These are phyloP conservation scores for Lethrus apterus DNA, from an alignment of 1,140 invertebrate species.

Conservation along the genomic window DNA sequence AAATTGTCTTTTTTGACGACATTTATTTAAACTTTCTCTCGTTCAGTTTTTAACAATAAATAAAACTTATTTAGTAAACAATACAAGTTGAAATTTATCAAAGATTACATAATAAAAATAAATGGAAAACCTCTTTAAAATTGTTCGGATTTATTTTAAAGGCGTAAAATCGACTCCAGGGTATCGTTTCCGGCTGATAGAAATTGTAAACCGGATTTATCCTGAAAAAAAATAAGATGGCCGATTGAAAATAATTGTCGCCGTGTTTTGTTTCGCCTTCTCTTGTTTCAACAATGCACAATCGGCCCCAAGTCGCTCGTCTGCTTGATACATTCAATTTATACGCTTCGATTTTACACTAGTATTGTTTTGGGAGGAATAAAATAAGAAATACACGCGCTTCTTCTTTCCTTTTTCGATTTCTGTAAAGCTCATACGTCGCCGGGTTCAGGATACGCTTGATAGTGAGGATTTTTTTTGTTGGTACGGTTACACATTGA, in stretches of 20 bases:
- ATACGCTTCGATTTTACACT: slow-evolving; percentile 30
- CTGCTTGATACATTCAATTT: slow-evolving; percentile 32
- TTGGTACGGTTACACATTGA: background rate
- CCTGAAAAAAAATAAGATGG: slow-evolving; percentile 26
- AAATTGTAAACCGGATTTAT: slow-evolving; percentile 25
- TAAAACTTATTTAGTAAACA: too few relatives aligned
- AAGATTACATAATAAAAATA: too few relatives aligned
- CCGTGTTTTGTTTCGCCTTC: slow-evolving; percentile 30
- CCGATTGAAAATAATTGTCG: slow-evolving; percentile 36
- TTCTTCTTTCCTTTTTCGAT: slow-evolving; percentile 15
- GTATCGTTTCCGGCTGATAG: slow-evolving; percentile 24
- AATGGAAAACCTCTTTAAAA: slow-evolving; percentile 32
- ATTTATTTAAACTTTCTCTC: too few relatives aligned
- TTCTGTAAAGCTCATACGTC: slow-evolving; percentile 3
- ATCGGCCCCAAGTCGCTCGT: slow-evolving; percentile 29
- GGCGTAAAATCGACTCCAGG: slow-evolving; percentile 27
- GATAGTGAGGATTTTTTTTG: slow-evolving; percentile 13
- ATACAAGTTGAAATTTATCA: too few relatives aligned
- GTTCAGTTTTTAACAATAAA: too few relatives aligned
- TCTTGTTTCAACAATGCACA: slow-evolving; percentile 29
- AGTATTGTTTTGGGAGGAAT: slow-evolving; percentile 31
- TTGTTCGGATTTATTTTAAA: slow-evolving; percentile 31
- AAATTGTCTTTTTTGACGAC: too few relatives aligned
- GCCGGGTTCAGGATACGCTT: slow-evolving; percentile 6
- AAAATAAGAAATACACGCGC: slow-evolving; percentile 25